A percentile compares a stretch with the other conserved stretches of the same genome.
These are phyloP conservation scores for Antigone vipio DNA, from an alignment of 2,113 vertebrate species.

Conservation along the genomic window DNA sequence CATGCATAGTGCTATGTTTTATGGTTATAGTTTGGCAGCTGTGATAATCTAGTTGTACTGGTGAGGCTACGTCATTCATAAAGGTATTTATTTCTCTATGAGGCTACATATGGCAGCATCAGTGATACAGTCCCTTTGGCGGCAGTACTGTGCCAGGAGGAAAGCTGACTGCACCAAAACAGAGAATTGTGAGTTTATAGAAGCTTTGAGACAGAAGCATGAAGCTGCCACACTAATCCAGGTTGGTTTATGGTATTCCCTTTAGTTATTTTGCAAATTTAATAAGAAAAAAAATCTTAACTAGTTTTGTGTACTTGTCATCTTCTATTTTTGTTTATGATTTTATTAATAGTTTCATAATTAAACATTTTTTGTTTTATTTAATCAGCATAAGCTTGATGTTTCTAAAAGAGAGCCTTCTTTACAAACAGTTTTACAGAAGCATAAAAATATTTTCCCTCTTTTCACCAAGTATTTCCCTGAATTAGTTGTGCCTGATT, in stretches of 20 bases:
- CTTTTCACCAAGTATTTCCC: neutral
- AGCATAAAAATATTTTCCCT: neutral
- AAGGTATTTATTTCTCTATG: constrained; percentile 25
- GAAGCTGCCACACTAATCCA: constrained; percentile 87
- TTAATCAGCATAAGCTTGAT: neutral
- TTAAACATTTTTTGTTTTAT: neutral
- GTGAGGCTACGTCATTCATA: constrained; percentile 59
- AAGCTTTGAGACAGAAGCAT: constrained; percentile 28
- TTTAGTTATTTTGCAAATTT: neutral
- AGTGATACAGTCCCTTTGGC: constrained; percentile 55
- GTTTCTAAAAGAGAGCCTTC: neutral
- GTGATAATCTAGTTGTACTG: constrained; percentile 74
- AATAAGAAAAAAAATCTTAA: neutral
- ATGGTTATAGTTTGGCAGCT: constrained; percentile 65
- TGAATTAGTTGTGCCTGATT: neutral
- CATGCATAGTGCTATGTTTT: neutral
- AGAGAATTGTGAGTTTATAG: neutral
- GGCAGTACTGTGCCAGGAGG: neutral
- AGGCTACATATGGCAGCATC: constrained; percentile 40
- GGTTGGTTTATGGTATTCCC: constrained; percentile 70
- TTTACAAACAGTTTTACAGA: neutral
- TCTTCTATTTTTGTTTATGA: neutral
- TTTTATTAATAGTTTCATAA: neutral
- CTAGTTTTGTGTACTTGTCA: neutral
- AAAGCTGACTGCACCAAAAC: neutral